phyloP scores from a whole-genome alignment of 1,140 invertebrate genomes.

The Bombus superbus region DNA sequence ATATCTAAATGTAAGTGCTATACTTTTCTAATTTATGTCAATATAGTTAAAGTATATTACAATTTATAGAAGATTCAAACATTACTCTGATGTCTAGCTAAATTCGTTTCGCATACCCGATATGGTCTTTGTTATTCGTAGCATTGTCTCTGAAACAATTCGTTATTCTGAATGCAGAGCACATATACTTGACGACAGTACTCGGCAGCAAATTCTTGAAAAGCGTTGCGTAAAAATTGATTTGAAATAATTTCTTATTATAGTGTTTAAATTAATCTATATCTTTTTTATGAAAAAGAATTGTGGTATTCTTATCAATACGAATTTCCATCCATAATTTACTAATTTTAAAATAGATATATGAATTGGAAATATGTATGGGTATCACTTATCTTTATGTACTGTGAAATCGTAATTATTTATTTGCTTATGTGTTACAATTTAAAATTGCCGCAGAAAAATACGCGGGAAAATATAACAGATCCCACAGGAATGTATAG shows the following conservation, averaged over 20 bases:
- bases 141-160: conserved; percentile 10
- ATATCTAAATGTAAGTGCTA: background rate
- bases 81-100: background rate
- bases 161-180: background rate
- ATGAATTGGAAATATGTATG: background rate
- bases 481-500: background rate
- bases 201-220: background rate
- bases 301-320: background rate
- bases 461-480: conserved; percentile 9
- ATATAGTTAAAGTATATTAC: background rate
- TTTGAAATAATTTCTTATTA: background rate
- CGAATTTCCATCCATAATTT: background rate
- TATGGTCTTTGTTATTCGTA: conserved; percentile 38
- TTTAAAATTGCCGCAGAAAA: conserved; percentile 8
- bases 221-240: too few relatives aligned
- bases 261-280: background rate
- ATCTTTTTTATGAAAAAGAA: background rate
- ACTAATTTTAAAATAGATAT: background rate
- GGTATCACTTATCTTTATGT: background rate
- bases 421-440: background rate
- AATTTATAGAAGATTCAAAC: background rate
- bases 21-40: background rate
- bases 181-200: background rate
- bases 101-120: background rate
- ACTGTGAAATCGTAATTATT: background rate